Conservation (phyloP, 2,888 invertebrate species). For the Caenorhabditis parvicauda region DNA sequence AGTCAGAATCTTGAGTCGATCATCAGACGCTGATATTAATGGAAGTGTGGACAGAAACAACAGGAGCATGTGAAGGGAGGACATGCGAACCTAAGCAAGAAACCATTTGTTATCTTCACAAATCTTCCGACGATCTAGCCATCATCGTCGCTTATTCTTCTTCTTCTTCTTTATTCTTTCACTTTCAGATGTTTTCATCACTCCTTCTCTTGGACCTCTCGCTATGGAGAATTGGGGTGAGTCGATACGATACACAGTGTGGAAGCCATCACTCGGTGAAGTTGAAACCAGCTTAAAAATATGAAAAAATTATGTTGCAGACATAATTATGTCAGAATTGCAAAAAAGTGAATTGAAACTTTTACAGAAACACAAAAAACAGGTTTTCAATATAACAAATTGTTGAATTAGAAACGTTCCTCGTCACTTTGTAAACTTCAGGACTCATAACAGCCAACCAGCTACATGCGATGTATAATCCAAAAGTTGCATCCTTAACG, state of each 20-base stretch:
- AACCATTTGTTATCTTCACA: no score
- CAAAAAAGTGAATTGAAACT: no score
- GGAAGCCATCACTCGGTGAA: no score
- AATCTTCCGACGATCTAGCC: conserved; percentile 11
- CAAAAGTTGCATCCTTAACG: conserved; percentile 8
- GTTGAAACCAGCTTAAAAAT: no score
- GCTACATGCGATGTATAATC: conserved; percentile 21
- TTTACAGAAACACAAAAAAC: no score
- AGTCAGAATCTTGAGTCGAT: conserved; percentile 4
- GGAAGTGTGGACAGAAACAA: background rate
- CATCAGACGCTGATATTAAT: background rate
- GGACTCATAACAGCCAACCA: conserved; percentile 27
- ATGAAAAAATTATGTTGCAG: no score
- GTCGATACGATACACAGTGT: background rate
- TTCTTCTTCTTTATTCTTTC: conserved; percentile 1
- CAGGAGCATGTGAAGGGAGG: no score
- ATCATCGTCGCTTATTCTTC: conserved; percentile 4
- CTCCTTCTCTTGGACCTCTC: conserved; percentile 39
- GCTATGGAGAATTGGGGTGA: conserved; percentile 60
- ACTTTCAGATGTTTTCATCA: conserved; percentile 48
- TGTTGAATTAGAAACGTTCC: no score
- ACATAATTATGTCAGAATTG: no score
- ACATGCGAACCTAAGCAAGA: background rate
- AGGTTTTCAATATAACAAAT: no score
- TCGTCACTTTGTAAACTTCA: background rate